Base-by-base conservation (phyloP, 2,113 vertebrate genomes). In the Tragelaphus strepsiceros region DNA sequence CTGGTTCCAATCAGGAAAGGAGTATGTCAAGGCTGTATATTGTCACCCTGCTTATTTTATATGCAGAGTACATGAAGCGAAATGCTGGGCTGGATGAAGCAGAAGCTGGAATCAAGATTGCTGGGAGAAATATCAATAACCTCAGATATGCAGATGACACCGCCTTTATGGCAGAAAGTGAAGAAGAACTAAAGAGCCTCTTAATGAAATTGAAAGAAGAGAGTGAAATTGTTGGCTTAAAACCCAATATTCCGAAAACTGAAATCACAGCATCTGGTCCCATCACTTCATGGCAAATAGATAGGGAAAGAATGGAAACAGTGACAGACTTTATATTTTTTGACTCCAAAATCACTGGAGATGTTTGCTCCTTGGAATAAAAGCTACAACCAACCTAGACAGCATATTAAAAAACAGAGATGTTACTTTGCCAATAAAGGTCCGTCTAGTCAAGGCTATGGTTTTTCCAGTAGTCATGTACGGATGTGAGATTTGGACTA, bases 391-490 rank as follows among this genome's bases (percentile, higher is more conserved):
- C 32, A 67, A n/a, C 64, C 8, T 67, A 67, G 32, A 67, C 8
- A n/a, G 32, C 64, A n/a, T 67, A 19, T 67, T 67, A n/a, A 5
- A 67, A 67, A 67, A 17, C 16, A 67, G 62, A 67, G 64, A 67
- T 32, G n/a, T 67, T 67, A 67, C 32, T n/a, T 67, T 67, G 17
- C 62, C 7, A n/a, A 10, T 4, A 67, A 19, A 67, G 64, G 32
- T 35, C 16, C 0, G 0, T 67, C 8, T 35, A n/a, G 16, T 67
- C 32, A 35, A 67, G 3, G 32, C 6, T 67, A 19, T 67, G 32
- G 8, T n/a, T 67, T 67, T 67, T n/a, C 62, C 16, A 19, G 16
- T n/a, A n/a, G 62, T 67, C 62, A n/a, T n/a, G 62, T 67, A 67
- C n/a, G 62, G 16, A 67, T 67, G 62, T n/a, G 16, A 19, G 32